Evolutionary conservation across 2,797 vertebrate genomes (phyloP).

Genomic region (Odontamblyopus lacepedii): DNA sequence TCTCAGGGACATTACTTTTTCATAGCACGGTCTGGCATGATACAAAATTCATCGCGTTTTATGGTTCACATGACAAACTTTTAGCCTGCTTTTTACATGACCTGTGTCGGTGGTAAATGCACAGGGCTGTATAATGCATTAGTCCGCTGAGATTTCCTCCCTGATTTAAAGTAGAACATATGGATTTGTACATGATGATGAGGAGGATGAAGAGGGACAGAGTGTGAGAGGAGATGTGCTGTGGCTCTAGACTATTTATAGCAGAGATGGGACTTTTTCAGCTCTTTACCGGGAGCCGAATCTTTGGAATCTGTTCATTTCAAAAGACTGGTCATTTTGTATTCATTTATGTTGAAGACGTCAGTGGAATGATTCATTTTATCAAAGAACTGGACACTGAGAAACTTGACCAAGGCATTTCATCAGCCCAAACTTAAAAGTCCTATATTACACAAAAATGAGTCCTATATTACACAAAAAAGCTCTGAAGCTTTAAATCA

Average conservation of each 20-base stretch:
- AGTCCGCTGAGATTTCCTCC: constrained; percentile 3
- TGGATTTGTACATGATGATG: constrained; percentile 3
- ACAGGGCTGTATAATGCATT: constrained; percentile 13
- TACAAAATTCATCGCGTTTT: constrained; percentile 35
- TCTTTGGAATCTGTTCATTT: not conserved
- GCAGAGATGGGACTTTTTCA: not conserved
- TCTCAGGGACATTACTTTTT: constrained; percentile 66
- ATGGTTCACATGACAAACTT: constrained; percentile 20
- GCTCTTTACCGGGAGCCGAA: not conserved
- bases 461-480: no score
- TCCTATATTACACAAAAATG: no score
- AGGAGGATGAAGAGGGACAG: not conserved
- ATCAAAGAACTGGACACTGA: not conserved
- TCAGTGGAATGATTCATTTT: not conserved
- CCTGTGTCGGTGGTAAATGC: constrained; percentile 20
- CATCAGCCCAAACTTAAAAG: not conserved
- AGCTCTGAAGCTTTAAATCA: no score
- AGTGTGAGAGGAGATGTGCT: not conserved
- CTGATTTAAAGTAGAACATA: not conserved
- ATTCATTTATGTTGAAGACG: not conserved
- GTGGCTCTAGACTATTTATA: not conserved
- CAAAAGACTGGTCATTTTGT: not conserved
- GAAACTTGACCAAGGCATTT: not conserved
- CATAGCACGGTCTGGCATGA: constrained; percentile 39
- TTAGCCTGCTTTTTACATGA: constrained; percentile 32